Percentiles rank a stretch among this genome's conserved stretches.
These are phyloP conservation scores for Pterois miles DNA, from an alignment of 2,797 vertebrate genomes.

Conservation along the genomic window DNA sequence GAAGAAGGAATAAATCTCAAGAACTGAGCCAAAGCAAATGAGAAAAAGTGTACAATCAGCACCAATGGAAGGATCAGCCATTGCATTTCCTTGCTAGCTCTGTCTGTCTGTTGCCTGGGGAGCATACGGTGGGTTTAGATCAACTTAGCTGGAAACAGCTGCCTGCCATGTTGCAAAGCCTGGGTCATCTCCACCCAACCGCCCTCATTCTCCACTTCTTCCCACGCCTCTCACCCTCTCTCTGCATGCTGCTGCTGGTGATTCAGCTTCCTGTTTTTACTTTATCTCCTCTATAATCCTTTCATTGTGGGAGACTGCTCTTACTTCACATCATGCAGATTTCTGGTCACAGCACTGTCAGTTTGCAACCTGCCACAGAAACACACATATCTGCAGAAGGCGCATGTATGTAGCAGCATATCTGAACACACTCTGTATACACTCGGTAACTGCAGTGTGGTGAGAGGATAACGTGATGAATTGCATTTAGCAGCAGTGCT, in stretches of 20 bases:
- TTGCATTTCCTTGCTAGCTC: neutral
- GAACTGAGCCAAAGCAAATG: no score
- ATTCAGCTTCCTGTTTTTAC: neutral
- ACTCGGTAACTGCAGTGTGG: slow-evolving; percentile 11
- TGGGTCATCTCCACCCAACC: slow-evolving; percentile 1
- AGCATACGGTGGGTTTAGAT: neutral
- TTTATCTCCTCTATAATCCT: neutral
- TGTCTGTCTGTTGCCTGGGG: neutral
- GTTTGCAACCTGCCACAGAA: neutral
- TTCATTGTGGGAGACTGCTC: neutral
- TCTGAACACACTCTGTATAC: neutral
- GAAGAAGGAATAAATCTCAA: no score
- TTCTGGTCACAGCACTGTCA: neutral
- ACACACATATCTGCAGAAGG: neutral
- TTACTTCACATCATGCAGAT: neutral
- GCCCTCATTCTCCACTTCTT: neutral
- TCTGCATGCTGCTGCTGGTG: neutral
- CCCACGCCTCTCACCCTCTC: neutral
- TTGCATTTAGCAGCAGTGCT: slow-evolving; percentile 19
- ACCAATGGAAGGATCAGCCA: neutral
- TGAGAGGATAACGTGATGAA: slow-evolving; percentile 34
- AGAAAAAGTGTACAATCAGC: neutral
- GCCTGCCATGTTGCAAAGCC: neutral
- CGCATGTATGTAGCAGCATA: neutral
- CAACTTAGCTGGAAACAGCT: neutral